These are phyloP conservation scores for Gymnarchus niloticus DNA, from an alignment of 2,113 vertebrate species.

Conservation along the genomic window DNA sequence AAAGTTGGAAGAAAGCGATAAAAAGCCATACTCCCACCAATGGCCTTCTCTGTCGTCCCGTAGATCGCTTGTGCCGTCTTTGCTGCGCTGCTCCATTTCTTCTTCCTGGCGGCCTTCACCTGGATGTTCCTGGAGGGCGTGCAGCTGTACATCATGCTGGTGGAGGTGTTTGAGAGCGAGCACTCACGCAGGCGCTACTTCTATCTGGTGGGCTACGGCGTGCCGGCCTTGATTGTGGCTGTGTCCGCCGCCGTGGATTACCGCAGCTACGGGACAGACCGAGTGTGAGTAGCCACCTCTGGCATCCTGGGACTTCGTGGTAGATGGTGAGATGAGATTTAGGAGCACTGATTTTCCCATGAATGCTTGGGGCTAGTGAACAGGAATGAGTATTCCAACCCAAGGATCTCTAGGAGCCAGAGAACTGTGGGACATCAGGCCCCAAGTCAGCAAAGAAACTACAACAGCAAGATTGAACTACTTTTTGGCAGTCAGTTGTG, in stretches of 20 bases:
- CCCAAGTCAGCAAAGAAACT: not conserved
- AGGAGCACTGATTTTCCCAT: not conserved
- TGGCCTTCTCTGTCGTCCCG: conserved; percentile 34
- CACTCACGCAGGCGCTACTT: conserved; percentile 94
- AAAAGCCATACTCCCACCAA: too few relatives aligned
- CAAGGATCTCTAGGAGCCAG: not conserved
- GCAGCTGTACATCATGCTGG: conserved; percentile 98
- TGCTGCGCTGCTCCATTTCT: conserved; percentile 95
- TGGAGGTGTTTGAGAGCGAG: conserved; percentile 96
- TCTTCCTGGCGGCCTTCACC: conserved; percentile 97
- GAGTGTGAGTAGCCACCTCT: conserved; percentile 71
- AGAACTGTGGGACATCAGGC: not conserved
- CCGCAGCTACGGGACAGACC: conserved; percentile 90
- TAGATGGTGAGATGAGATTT: not conserved
- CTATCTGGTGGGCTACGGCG: conserved; percentile 91
- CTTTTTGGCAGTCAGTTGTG: not conserved
- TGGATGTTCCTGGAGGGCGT: conserved; percentile 99
- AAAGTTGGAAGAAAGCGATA: not conserved
- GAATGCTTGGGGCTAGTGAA: not conserved
- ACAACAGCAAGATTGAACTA: not conserved
- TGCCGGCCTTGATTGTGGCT: conserved; percentile 90
- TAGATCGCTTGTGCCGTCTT: conserved; percentile 96
- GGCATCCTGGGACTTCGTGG: not conserved
- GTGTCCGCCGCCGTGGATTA: conserved; percentile 94
- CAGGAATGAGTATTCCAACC: not conserved